Base-by-base conservation (phyloP, 2,888 invertebrate genomes). In the Choristoneura rosaceana region DNA sequence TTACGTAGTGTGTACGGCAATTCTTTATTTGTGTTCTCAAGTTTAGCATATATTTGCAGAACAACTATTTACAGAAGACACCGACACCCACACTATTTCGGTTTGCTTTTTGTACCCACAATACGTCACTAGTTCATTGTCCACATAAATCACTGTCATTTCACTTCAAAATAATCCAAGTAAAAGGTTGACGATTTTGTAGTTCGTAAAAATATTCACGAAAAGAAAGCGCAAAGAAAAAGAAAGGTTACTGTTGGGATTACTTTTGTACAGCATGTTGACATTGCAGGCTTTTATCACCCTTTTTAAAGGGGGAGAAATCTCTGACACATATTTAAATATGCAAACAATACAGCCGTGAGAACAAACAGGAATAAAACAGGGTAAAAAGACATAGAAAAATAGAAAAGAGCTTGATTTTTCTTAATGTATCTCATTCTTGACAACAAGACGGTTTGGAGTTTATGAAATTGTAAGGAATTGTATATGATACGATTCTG, bases 301-400 rank as follows among this genome's bases (percentile, higher is more conserved):
- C 90, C 92, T 89, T 91, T 89, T 89, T 88, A 82, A 81, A 84
- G 83, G 89, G 88, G 91, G 87, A 87, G 87, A 91, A 91, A 92
- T 89, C 91, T 88, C 87, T 88, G 89, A 91, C 91, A 92, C 89
- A 90, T 90, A 93, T 93, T 93, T 93, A 92, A 92, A 93, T 91
- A 92, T 86, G 87, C 89, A 93, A 92, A 93, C 88, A 91, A 88
- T 87, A 89, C 83, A 84, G 81, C 79, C 75, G 80, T 78, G 81
- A 80, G 84, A 86, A 85, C 85, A 89, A 89, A 89, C 81, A 88
- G 81, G 87, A 87, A 84, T 82, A 82, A 80, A 85, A 86, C 78
- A 80, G 79, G 83, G 77, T 78, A 78, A 82, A 83, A 75, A 74
- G 74, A 52, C 55, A 34, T 43, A 74, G 73, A 69, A 74, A 77